These are phyloP conservation scores for Morone saxatilis DNA, from an alignment of 2,113 vertebrate species.

Conservation along the genomic window DNA sequence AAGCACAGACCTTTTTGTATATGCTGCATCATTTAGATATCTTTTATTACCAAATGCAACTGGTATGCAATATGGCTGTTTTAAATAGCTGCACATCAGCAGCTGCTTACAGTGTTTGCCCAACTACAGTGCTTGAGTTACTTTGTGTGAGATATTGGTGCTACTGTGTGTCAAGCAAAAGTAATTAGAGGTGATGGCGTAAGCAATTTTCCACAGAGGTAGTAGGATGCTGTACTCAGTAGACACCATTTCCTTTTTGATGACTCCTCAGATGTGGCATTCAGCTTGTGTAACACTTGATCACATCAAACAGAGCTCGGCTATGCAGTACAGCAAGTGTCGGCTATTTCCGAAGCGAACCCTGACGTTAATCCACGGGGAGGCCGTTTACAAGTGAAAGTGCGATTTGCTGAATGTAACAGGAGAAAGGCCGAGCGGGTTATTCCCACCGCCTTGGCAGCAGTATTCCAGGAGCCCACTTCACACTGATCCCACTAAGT, in stretches of 20 bases:
- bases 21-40: neutral
- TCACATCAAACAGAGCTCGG: slow-evolving; percentile 41
- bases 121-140: slow-evolving; percentile 13
- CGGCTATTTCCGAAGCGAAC: slow-evolving; percentile 21
- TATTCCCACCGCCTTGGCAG: slow-evolving; percentile 38
- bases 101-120: slow-evolving; percentile 17
- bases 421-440: slow-evolving; percentile 38
- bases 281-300: slow-evolving; percentile 47
- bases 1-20: neutral
- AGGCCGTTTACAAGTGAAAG: slow-evolving; percentile 17
- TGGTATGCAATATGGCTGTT: slow-evolving; percentile 1
- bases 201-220: slow-evolving; percentile 42
- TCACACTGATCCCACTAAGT: slow-evolving; percentile 52
- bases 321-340: neutral
- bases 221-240: slow-evolving; percentile 24
- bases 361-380: slow-evolving; percentile 16
- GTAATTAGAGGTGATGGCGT: slow-evolving; percentile 53
- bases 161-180: slow-evolving; percentile 35
- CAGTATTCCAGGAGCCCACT: slow-evolving; percentile 45
- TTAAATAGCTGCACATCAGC: slow-evolving; percentile 42
- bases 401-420: slow-evolving; percentile 39
- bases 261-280: slow-evolving; percentile 65
- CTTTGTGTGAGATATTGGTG: slow-evolving; percentile 8
- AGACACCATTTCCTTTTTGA: slow-evolving; percentile 49
- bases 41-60: slow-evolving; percentile 3